Conservation (phyloP, 2,888 invertebrate genomes). For the Pachymerium ferrugineum region DNA sequence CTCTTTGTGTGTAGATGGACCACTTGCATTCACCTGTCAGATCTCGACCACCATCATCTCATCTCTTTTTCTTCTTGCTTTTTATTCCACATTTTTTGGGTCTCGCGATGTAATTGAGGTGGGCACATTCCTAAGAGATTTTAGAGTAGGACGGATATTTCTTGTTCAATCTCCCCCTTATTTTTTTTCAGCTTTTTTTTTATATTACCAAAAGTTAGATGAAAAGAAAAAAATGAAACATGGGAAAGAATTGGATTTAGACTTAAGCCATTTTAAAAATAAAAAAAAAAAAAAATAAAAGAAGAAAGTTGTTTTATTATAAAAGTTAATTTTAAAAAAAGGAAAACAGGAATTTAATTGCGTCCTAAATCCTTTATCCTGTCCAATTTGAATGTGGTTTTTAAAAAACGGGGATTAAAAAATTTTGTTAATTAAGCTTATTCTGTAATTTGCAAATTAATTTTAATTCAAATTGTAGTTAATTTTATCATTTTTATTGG, state of each 20-base stretch:
- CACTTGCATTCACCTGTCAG: slow-evolving; percentile 27
- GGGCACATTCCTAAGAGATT: slow-evolving; percentile 16
- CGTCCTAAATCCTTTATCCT: background rate
- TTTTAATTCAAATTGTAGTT: too few species aligned
- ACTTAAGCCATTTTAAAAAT: too few species aligned
- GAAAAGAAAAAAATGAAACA: too few species aligned
- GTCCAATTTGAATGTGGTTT: background rate
- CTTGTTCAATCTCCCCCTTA: background rate
- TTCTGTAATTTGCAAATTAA: too few species aligned
- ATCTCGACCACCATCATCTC: slow-evolving; percentile 19
- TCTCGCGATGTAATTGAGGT: slow-evolving; percentile 11
- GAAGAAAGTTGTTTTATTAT: background rate
- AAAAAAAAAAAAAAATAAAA: background rate
- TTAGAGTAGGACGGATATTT: slow-evolving; percentile 22
- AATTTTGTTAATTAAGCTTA: too few species aligned
- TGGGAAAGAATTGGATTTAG: too few species aligned
- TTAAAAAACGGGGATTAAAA: background rate
- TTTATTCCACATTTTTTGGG: slow-evolving; percentile 20
- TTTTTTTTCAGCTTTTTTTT: background rate
- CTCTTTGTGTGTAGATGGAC: slow-evolving; percentile 25
- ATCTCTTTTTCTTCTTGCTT: slow-evolving; percentile 1
- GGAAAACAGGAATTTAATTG: background rate
- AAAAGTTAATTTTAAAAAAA: background rate
- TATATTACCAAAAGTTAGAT: too few species aligned
- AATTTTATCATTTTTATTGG: too few species aligned